Percentiles rank a stretch among this genome's conserved stretches.
Conservation (phyloP, 2,797 vertebrate genomes). For the Ataeniobius toweri region DNA sequence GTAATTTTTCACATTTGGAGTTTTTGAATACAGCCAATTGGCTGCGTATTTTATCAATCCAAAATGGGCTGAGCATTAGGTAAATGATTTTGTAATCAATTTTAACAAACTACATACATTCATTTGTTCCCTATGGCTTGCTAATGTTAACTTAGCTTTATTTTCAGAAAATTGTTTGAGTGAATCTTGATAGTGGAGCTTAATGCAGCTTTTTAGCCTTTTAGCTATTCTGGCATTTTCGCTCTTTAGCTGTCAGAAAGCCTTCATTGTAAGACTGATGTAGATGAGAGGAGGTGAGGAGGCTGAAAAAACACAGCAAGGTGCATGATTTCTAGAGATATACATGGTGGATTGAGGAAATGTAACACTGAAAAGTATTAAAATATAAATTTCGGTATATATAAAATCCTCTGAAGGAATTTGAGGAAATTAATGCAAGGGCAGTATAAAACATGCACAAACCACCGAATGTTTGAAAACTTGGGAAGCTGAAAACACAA, state of each 20-base stretch:
- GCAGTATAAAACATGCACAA: not conserved
- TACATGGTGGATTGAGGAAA: not conserved
- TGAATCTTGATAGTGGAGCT: conserved; percentile 18
- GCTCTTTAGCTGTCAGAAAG: conserved; percentile 24
- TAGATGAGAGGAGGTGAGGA: conserved; percentile 4
- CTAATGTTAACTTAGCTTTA: conserved; percentile 10
- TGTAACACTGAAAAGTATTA: not conserved
- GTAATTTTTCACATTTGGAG: not conserved
- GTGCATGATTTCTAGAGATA: conserved; percentile 2
- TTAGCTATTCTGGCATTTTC: conserved; percentile 40
- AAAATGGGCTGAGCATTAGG: conserved; percentile 2
- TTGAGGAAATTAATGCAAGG: not conserved
- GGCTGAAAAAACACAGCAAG: conserved; percentile 1
- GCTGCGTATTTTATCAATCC: not conserved
- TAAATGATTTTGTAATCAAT: conserved; percentile 23
- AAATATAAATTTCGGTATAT: not conserved
- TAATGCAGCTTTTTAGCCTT: conserved; percentile 20
- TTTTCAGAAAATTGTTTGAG: conserved; percentile 24
- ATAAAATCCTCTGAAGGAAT: not conserved
- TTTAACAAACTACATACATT: conserved; percentile 11
- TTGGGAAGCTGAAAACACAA: not conserved
- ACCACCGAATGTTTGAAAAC: not conserved
- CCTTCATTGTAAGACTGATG: conserved; percentile 15
- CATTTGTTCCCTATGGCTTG: not conserved
- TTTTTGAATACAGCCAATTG: not conserved